These are phyloP conservation scores for Erebia palarica DNA, from an alignment of 2,888 invertebrate genomes.

Conservation along the genomic window DNA sequence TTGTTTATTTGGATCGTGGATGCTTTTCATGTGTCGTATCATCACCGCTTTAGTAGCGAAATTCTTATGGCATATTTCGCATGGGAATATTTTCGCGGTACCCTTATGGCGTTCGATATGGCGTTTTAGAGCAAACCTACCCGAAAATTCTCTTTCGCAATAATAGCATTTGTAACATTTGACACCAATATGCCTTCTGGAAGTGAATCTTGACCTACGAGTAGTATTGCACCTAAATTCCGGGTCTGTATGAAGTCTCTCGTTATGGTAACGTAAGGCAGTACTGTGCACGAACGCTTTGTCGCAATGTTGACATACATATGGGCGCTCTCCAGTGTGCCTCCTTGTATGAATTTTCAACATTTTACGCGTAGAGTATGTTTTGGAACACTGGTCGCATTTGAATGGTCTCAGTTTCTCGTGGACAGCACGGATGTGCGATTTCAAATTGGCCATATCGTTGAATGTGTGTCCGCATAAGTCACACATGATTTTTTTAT, in stretches of 20 bases:
- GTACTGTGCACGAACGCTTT: constrained; percentile 21
- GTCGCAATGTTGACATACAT: constrained; percentile 38
- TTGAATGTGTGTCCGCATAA: constrained; percentile 44
- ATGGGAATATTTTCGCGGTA: constrained; percentile 24
- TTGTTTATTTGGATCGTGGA: constrained; percentile 29
- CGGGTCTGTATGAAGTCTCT: neutral
- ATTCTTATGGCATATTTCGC: constrained; percentile 37
- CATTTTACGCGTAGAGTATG: constrained; percentile 43
- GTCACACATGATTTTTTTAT: constrained; percentile 42
- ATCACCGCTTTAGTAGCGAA: constrained; percentile 35
- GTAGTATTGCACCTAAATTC: too few relatives aligned
- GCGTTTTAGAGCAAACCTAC: constrained; percentile 41
- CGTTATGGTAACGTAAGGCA: constrained; percentile 17
- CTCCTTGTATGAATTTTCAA: constrained; percentile 40
- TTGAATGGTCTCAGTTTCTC: constrained; percentile 40
- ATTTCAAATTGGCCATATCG: constrained; percentile 42
- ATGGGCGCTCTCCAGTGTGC: constrained; percentile 44
- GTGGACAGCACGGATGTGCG: constrained; percentile 44
- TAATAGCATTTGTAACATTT: constrained; percentile 37
- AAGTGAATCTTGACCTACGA: too few relatives aligned
- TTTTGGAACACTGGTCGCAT: constrained; percentile 44
- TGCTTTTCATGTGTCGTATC: constrained; percentile 27
- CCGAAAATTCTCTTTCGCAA: constrained; percentile 40
- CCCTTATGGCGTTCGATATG: constrained; percentile 41
- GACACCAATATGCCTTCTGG: constrained; percentile 24